phyloP scores from a whole-genome alignment of 2,888 invertebrate species.

The Disparrhopalites patrizii region DNA sequence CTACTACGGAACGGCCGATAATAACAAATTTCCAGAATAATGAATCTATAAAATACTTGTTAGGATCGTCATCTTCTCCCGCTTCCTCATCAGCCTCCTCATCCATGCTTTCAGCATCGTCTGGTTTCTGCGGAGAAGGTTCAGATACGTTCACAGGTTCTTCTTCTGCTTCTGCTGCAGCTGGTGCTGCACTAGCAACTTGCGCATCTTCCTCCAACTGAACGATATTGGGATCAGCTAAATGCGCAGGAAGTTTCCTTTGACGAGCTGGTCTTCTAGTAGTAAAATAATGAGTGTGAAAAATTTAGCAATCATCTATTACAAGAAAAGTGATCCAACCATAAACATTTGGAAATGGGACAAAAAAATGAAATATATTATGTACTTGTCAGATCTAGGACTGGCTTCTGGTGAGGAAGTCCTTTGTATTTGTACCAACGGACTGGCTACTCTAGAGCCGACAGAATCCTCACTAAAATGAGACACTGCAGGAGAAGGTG shows the following conservation, averaged over 20 bases:
- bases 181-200: slow-evolving; percentile 39
- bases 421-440: not conserved
- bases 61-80: slow-evolving; percentile 51
- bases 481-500: not conserved
- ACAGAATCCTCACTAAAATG: not conserved
- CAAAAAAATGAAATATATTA: slow-evolving; percentile 22
- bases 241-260: slow-evolving; percentile 61
- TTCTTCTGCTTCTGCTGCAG: too few relatives aligned
- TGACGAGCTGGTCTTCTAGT: slow-evolving; percentile 49
- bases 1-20: not conserved
- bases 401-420: not conserved
- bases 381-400: slow-evolving; percentile 15
- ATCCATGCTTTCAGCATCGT: slow-evolving; percentile 47
- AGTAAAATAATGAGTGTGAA: slow-evolving; percentile 15
- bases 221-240: slow-evolving; percentile 53
- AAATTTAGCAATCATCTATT: too few relatives aligned
- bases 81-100: slow-evolving; percentile 49
- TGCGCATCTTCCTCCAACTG: slow-evolving; percentile 41
- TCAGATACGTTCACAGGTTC: slow-evolving; percentile 49
- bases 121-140: slow-evolving; percentile 31
- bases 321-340: not conserved
- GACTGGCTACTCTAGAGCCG: not conserved
- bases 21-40: slow-evolving; percentile 2
- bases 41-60: slow-evolving; percentile 29
- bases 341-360: slow-evolving; percentile 46